Base-by-base conservation (phyloP, 2,888 invertebrate genomes). In the Cosmia trapezina region DNA sequence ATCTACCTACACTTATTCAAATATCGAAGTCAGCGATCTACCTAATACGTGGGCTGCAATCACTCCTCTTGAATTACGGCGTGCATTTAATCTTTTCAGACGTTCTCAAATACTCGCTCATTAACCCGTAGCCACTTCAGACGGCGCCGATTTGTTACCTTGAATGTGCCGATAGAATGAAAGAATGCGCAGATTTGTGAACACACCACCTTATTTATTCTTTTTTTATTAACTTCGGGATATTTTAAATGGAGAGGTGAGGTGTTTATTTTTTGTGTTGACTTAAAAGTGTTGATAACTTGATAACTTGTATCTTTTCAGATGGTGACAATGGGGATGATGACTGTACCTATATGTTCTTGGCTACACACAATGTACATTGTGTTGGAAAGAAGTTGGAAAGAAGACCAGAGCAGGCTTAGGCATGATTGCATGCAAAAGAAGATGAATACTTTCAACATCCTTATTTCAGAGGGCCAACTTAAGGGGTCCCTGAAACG, bases 111-210 rank as follows among this genome's bases (percentile, higher is more conserved):
- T 94, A 95, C 91, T 93, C 89, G 89, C 93, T 96, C 95, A 95
- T 96, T 96, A 96, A 93, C 94, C 94, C 92, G 92, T 95, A 94
- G 93, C 92, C 93, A 93, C 93, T 94, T 92, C 93, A 93, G 93
- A 93, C 93, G 93, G 93, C 92, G 89, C 84, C 93, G 91, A 95
- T 95, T 95, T 95, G 94, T 95, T 92, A 94, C 93, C 90, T 91
- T 87, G 89, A 93, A 93, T 92, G 92, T 88, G 93, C 86, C 90
- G 93, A 95, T 94, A 90, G 93, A 94, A 93, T 93, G 92, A 94
- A 92, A 88, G 91, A 93, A 89, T 87, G 89, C 86, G 83, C 83
- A 70, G 92, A 92, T 92, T 92, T 90, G 87, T 84, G 80, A 86
- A 83, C 83, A 83, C 65, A 78, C 83, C 77, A 71, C 79, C 71